Evolutionary conservation across 2,113 vertebrate species (phyloP), one percentile per base, ranked within the genome.

Genomic region (Hemibagrus wyckioides): DNA sequence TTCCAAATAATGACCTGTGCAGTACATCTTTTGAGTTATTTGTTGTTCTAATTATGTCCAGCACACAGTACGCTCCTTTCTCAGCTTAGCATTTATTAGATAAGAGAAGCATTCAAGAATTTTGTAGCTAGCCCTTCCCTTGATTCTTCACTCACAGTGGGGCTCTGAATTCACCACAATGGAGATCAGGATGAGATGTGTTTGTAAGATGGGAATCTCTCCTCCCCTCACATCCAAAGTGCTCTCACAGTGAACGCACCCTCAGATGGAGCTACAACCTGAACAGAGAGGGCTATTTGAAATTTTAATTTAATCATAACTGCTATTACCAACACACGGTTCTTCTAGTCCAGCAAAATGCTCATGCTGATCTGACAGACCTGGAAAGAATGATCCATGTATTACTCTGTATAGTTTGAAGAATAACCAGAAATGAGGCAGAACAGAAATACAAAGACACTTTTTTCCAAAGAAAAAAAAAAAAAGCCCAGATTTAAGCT

Each of bases 121-220:
- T 81, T 87, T 82, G 19, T 89, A 75, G 83, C 21, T 41, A 28
- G 36, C 88, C 90, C 90, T 94, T 95, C 94, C 94, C 87, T 39
- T 87, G 11, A 95, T 95, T 95, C 91, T 94, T 79, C 59, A 77
- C 71, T 90, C 93, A 10, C 94, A 91, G 94, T 91, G 82, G 92
- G 93, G 88, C 80, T 81, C 84, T 86, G 81, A 39, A 85, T 85
- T 15, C 17, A 87, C 44, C 89, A 94, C 92, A 94, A 93, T 92
- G 80, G 89, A 84, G 50, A 81, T 52, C 76, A 87, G 54, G 85
- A 79, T 54, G 44, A 82, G 79, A 56, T 65, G 17, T 59, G n/a
- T 83, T 81, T 63, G 30, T 41, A 33, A 0, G 13, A 73, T n/a
- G 52, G 33, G 30, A 63, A 56, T 6, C 48, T 39, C 56, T 56